A percentile compares a stretch with the other conserved stretches of the same genome.
Conservation (phyloP, 2,888 invertebrate genomes). For the Sphaerophoria taeniata region DNA sequence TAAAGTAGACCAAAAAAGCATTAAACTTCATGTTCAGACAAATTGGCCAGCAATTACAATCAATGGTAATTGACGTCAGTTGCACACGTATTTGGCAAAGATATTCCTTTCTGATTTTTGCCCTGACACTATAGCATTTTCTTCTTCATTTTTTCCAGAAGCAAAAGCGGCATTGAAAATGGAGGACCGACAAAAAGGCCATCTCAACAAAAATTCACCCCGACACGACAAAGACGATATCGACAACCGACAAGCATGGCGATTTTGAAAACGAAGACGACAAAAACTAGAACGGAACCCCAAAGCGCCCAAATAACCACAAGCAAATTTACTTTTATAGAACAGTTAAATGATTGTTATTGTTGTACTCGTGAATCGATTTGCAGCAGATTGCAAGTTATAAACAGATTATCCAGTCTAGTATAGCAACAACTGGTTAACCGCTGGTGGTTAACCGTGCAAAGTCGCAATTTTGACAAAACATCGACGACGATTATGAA, state of each 20-base stretch:
- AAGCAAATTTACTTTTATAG: constrained; percentile 31
- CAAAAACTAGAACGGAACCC: background rate
- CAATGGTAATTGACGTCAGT: constrained; percentile 63
- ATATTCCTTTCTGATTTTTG: constrained; percentile 1
- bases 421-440: constrained; percentile 29
- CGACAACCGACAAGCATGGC: background rate
- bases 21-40: constrained; percentile 44
- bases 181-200: constrained; percentile 23
- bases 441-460: constrained; percentile 7
- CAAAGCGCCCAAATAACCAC: constrained; percentile 19
- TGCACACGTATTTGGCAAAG: constrained; percentile 26
- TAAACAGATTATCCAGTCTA: constrained; percentile 51
- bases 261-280: background rate
- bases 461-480: too few species aligned
- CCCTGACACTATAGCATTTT: background rate
- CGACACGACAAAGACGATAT: background rate
- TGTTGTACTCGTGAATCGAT: background rate
- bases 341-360: constrained; percentile 29
- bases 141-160: background rate
- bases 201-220: background rate
- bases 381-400: constrained; percentile 2
- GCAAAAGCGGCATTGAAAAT: too few species aligned
- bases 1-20: constrained; percentile 22
- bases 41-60: constrained; percentile 59
- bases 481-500: too few species aligned